These are phyloP conservation scores for Sylvia atricapilla DNA, from an alignment of 2,113 vertebrate species.

Conservation along the genomic window DNA sequence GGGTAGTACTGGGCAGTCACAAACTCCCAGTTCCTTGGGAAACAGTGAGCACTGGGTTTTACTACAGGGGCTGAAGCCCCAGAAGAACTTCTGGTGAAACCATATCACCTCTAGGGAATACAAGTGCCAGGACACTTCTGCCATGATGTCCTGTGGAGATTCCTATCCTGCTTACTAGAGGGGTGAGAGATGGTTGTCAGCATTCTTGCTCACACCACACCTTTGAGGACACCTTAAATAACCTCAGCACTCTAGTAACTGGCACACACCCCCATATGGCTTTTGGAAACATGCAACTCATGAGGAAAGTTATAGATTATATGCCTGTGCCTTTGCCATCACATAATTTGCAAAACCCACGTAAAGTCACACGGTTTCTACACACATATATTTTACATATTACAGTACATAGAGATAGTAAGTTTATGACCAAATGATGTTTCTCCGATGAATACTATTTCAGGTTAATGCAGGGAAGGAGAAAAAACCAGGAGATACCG, in stretches of 20 bases:
- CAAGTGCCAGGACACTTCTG: not conserved
- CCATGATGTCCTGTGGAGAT: not conserved
- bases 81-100: not conserved
- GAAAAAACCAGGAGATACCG: not conserved
- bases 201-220: not conserved
- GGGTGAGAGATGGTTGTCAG: not conserved
- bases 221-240: not conserved
- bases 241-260: not conserved
- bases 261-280: rapidly evolving
- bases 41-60: not conserved
- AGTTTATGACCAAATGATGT: not conserved
- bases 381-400: not conserved
- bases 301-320: not conserved
- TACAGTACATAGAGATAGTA: not conserved
- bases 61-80: rapidly evolving
- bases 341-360: not conserved
- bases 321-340: not conserved
- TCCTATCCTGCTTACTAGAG: not conserved
- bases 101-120: not conserved
- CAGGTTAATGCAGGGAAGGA: not conserved
- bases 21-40: not conserved
- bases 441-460: not conserved
- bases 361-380: not conserved
- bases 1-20: not conserved
- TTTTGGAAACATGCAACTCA: not conserved